These are phyloP conservation scores for Trichoplusia ni DNA, from an alignment of 1,140 invertebrate species.

Conservation along the genomic window DNA sequence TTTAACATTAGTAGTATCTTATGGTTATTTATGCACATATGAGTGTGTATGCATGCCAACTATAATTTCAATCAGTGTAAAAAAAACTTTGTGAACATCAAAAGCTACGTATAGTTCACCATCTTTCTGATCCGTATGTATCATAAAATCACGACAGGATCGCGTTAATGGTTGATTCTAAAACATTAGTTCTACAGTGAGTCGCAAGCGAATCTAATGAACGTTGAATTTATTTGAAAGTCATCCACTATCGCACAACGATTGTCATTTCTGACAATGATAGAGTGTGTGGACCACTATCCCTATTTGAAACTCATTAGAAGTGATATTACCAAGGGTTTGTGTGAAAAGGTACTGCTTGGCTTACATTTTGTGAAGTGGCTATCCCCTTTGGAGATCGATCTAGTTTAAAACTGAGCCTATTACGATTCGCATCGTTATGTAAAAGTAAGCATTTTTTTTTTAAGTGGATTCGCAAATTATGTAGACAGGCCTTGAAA, in stretches of 20 bases:
- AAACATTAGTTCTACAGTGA: slow-evolving; percentile 26
- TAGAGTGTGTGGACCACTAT: slow-evolving; percentile 9
- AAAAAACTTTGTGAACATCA: no score
- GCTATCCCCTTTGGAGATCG: no score
- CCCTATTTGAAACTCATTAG: slow-evolving; percentile 20
- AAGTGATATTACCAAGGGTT: background rate
- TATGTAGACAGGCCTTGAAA: no score
- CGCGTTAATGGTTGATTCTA: slow-evolving; percentile 30
- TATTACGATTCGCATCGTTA: no score
- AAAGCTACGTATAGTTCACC: background rate
- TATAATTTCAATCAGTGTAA: no score
- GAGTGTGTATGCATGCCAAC: no score
- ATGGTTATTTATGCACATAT: no score
- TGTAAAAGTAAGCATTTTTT: no score
- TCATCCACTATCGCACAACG: slow-evolving; percentile 21
- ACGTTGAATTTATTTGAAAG: slow-evolving; percentile 32
- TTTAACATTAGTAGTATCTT: no score
- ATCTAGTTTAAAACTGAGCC: no score
- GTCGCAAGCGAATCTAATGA: slow-evolving; percentile 18
- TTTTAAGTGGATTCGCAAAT: no score
- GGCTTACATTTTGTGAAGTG: no score
- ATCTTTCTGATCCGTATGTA: slow-evolving; percentile 1
- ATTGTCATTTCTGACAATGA: slow-evolving; percentile 29
- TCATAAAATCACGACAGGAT: slow-evolving; percentile 16
- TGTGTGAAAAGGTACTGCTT: background rate